Evolutionary conservation across 2,113 vertebrate species (phyloP), one percentile per base, ranked within the genome.

Genomic region (Xenopus borealis): DNA sequence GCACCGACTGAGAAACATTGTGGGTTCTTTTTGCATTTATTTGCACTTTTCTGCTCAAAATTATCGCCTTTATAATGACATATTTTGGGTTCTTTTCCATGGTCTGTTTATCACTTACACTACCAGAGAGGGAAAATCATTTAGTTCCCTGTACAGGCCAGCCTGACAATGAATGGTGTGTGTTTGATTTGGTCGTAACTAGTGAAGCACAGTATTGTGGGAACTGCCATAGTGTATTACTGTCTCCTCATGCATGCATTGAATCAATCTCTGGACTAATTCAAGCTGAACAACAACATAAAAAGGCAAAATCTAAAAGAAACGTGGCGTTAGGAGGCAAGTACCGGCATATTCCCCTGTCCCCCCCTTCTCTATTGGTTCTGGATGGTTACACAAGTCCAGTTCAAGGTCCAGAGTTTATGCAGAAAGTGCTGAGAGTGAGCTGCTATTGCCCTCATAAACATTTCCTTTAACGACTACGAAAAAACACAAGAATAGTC

Each of bases 171-270:
- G 16, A 75, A 12, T 55, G 66, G 73, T 63, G 62, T 40, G 47
- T 20, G 73, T 69, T 50, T 33, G 45, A 69, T 62, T 75, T 71
- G 84, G 86, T 80, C 81, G 66, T 83, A 81, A 85, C 80, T 81
- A 83, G 80, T 85, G 86, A 85, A 85, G 86, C 85, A 86, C 83
- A 85, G 84, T 86, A 91, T 93, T 94, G 93, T 94, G 93, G 91
- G 93, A 95, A 95, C 92, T 93, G 94, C 91, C 92, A 93, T 84
- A 88, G 91, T 93, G 94, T 88, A 93, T 94, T 94, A 93, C 92
- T 92, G 91, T 92, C 88, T 87, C 86, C 86, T 92, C 93, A 92
- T 92, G 94, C 93, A 94, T 94, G 91, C 89, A 84, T 91, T 92
- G 92, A 93, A 89, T 92, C 92, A 93, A 93, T 94, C 93, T 93